These are phyloP conservation scores for Neogobius melanostomus DNA, from an alignment of 2,113 vertebrate genomes.

Conservation along the genomic window DNA sequence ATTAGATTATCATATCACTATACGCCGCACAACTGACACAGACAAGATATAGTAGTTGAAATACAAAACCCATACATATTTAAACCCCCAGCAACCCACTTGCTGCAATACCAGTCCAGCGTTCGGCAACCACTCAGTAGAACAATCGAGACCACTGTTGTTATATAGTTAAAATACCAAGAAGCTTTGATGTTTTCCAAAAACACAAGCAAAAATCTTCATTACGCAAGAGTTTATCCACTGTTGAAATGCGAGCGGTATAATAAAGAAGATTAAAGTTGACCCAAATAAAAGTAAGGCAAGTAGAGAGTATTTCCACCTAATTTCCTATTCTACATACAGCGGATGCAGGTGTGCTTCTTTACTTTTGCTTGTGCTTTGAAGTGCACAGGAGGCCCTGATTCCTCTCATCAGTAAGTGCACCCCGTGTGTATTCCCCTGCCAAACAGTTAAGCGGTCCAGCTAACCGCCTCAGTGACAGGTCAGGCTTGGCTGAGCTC, in stretches of 20 bases:
- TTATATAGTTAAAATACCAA: too few species aligned
- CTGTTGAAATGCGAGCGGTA: background rate
- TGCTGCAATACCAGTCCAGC: too few species aligned
- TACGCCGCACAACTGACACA: too few species aligned
- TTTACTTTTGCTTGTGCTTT: constrained; percentile 39
- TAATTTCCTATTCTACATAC: background rate
- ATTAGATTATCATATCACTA: too few species aligned
- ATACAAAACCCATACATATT: too few species aligned
- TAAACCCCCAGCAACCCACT: too few species aligned
- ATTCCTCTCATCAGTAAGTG: constrained; percentile 39
- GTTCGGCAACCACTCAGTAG: too few species aligned
- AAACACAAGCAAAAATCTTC: background rate
- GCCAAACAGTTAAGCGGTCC: constrained; percentile 46
- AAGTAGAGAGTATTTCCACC: background rate
- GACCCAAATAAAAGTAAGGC: background rate
- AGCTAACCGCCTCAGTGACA: constrained; percentile 55
- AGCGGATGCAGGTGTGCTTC: constrained; percentile 17
- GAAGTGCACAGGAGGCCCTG: constrained; percentile 35
- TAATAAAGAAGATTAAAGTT: background rate
- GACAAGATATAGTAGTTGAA: too few species aligned
- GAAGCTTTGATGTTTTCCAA: background rate
- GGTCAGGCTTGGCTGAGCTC: constrained; percentile 53
- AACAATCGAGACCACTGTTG: too few species aligned
- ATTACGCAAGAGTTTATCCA: background rate
- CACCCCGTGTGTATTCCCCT: constrained; percentile 36